Evolutionary conservation across 2,113 vertebrate species (phyloP), one percentile per base, ranked within the genome.

Genomic region (Pteropus alecto): DNA sequence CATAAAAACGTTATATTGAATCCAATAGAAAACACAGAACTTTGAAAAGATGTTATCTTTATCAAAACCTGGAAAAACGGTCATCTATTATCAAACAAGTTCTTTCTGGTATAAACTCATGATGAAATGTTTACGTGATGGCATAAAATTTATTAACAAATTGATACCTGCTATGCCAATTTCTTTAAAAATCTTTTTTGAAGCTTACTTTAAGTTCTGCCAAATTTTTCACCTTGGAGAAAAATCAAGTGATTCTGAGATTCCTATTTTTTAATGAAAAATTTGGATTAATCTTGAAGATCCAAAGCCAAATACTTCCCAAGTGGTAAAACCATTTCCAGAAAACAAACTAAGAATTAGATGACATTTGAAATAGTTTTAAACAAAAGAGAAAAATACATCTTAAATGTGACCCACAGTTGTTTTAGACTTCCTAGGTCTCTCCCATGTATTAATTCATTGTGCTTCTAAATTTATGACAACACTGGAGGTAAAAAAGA

Each of bases 221-320:
- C 93, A 58, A 92, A 76, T 87, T 96, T 89, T 92, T n/a, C 28
- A 67, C 46, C 12, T 87, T 94, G n/a, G 87, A 95, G 38, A 33
- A 93, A 95, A 97, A 92, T 81, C 78, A 97, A 92, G 74, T 90
- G 81, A 96, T 70, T 95, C 87, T 90, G 83, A n/a, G 82, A 90
- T 87, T 76, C 65, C 41, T 63, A 35, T 77, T 85, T 56, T 82
- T 81, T 5, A 63, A 61, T 54, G 43, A 87, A 90, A 95, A 67
- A 38, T 33, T 79, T 97, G 65, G 79, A 95, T 74, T 92, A 51
- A 84, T 82, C 11, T 93, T 87, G 38, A 93, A 12, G 35, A 87
- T 76, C 92, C 83, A 97, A 96, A 87, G 95, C 87, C 97, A 96
- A 96, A 76, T 87, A 78, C 33, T 96, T 97, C 48, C 76, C 90